These are phyloP conservation scores for Papilio elwesi DNA, from an alignment of 2,888 invertebrate species.

Conservation along the genomic window DNA sequence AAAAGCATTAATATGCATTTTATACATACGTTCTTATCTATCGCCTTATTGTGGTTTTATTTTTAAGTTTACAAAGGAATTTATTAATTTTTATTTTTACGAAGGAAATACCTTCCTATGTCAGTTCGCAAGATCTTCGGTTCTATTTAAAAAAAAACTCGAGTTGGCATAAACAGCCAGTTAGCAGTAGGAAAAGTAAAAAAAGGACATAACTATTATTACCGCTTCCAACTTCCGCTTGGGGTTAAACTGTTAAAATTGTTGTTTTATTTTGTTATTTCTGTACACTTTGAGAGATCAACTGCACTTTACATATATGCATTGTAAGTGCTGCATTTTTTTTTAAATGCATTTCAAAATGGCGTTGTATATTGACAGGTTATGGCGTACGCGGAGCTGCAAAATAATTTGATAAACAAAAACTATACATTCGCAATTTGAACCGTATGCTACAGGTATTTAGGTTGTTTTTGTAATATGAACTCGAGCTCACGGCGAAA, in stretches of 20 bases:
- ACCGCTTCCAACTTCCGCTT: too few relatives aligned
- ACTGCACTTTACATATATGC: conserved; percentile 6
- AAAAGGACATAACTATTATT: too few relatives aligned
- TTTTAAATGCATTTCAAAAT: conserved; percentile 22
- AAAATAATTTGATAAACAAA: conserved; percentile 38
- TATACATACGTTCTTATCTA: too few relatives aligned
- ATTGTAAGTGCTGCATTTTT: conserved; percentile 12
- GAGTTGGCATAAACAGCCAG: too few relatives aligned
- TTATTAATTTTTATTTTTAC: too few relatives aligned
- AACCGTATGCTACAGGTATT: not conserved
- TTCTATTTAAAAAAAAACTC: too few relatives aligned
- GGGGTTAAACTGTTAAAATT: not conserved
- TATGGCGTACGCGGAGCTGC: conserved; percentile 25
- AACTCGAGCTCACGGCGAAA: conserved; percentile 54
- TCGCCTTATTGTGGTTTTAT: too few relatives aligned
- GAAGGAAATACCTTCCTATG: too few relatives aligned
- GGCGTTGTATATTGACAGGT: conserved; percentile 29
- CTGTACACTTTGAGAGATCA: not conserved
- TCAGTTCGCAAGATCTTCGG: too few relatives aligned
- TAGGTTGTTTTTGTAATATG: conserved; percentile 46
- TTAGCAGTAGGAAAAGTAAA: too few relatives aligned
- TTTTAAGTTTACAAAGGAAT: too few relatives aligned
- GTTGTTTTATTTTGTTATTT: not conserved
- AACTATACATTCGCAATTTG: conserved; percentile 8
- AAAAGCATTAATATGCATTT: too few relatives aligned